Evolutionary conservation across 2,113 vertebrate species (phyloP), one percentile per base, ranked within the genome.

Genomic region (Amblyopsis rosae): DNA sequence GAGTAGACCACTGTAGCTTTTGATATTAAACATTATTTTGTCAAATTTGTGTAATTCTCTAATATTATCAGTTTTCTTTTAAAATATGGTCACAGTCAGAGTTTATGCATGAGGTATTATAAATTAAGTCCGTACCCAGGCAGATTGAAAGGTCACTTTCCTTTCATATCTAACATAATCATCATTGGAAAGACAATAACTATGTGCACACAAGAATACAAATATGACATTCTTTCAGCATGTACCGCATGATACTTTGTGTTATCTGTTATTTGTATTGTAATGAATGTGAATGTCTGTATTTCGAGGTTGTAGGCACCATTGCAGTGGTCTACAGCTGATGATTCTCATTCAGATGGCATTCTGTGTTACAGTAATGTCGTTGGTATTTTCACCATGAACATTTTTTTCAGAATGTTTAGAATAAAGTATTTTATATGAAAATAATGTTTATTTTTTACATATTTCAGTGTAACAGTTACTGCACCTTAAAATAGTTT

Each of bases 401-500:
- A 69, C 59, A 60, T 65, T 85, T 71, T 79, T 89, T 82, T 81
- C 59, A 83, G 46, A 85, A 64, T 10, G 47, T 87, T 82, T 80
- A 81, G 64, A 89, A 87, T 89, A 86, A 90, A 91, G 65, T 69
- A 72, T 82, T 89, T 91, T 82, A 67, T 82, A 87, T 78, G 60
- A 35, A 49, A 33, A 15, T 19, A 57, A 54, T 6, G 19, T 55
- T 12, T 17, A 1, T n/a, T 46, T 77, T 82, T 65, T 41, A 41
- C 35, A 7, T 41, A 41, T 41, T 41, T 41, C 35, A 41, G 35
- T 41, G 35, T 6, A 41, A 41, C 35, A 26, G 35, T 41, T 26
- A 26, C 26, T 26, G 26, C 26, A 26, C 26, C 26, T 26, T 26
- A 26, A 26, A 19, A 26, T 26, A 2, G 26, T 3, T 26, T 26